phyloP scores from a whole-genome alignment of 64 coral and sea anemone genomes.

The Acropora tenuis region DNA sequence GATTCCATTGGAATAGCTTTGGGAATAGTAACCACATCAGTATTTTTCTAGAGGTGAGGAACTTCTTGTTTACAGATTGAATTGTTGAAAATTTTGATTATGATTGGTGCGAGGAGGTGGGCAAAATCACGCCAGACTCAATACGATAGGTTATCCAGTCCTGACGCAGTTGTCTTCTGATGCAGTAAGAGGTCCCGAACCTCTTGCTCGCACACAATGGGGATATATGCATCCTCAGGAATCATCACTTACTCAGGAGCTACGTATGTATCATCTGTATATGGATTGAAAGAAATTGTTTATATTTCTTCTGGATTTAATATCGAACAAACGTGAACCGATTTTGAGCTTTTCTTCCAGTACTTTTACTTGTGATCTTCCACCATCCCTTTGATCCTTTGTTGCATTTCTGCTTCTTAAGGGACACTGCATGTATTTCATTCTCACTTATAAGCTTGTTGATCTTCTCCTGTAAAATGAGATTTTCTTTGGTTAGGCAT shows the following conservation, averaged over 20 bases:
- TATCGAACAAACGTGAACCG: not conserved
- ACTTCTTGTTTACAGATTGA: not conserved
- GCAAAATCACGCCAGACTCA: not conserved
- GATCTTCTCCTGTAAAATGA: too few species aligned
- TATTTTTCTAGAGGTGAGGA: constrained; percentile 13
- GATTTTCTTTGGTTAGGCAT: too few species aligned
- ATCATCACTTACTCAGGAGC: not conserved
- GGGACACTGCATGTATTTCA: too few species aligned
- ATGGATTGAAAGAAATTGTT: not conserved
- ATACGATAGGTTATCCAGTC: constrained; percentile 7
- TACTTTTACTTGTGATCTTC: not conserved
- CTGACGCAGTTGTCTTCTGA: not conserved
- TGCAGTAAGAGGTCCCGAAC: constrained; percentile 41
- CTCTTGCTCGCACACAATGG: not conserved
- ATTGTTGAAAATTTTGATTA: constrained; percentile 43
- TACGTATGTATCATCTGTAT: not conserved
- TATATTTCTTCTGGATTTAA: not conserved
- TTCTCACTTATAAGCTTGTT: too few species aligned
- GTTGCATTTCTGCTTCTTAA: too few species aligned
- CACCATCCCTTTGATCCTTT: not conserved
- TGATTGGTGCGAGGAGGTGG: constrained; percentile 17
- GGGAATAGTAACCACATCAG: constrained; percentile 1
- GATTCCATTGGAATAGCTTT: constrained; percentile 42
- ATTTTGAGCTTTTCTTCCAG: not conserved
- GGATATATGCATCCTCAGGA: not conserved